phyloP scores from a whole-genome alignment of 1,140 invertebrate genomes.

The Pseudomyrmex cubaensis region DNA sequence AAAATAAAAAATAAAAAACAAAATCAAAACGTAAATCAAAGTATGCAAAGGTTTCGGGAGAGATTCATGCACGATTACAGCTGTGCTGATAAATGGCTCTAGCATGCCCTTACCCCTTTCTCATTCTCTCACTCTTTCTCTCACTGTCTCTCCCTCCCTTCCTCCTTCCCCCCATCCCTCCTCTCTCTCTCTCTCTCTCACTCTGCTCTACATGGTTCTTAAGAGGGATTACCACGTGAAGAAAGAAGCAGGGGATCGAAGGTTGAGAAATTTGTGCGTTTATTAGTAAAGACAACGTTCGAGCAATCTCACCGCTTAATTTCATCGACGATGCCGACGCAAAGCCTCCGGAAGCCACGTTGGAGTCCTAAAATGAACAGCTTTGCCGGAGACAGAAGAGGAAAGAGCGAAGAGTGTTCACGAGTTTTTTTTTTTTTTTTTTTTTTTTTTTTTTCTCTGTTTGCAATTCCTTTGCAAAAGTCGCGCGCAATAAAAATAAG shows the following conservation, averaged over 20 bases:
- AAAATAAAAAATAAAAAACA: background rate
- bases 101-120: constrained; percentile 17
- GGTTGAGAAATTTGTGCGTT: constrained; percentile 85
- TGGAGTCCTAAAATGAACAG: constrained; percentile 51
- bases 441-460: background rate
- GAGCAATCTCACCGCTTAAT: constrained; percentile 52
- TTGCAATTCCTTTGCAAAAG: constrained; percentile 23
- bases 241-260: constrained; percentile 81
- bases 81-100: constrained; percentile 49
- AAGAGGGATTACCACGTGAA: constrained; percentile 69
- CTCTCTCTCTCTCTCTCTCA: too few species aligned
- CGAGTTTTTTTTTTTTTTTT: background rate
- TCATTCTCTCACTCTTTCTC: too few species aligned
- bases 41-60: constrained; percentile 42
- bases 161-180: too few species aligned
- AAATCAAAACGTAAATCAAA: background rate
- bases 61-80: constrained; percentile 53
- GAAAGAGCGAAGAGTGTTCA: constrained; percentile 40
- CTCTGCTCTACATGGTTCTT: constrained; percentile 39
- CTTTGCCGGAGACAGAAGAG: constrained; percentile 33
- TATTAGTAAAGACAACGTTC: constrained; percentile 83
- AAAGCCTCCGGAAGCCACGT: constrained; percentile 50
- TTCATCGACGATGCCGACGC: constrained; percentile 58
- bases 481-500: background rate
- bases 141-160: too few species aligned